Evolutionary conservation across 1,140 invertebrate species (phyloP), one percentile per base, ranked within the genome.

Genomic region (Zaprionus kolodkinae): DNA sequence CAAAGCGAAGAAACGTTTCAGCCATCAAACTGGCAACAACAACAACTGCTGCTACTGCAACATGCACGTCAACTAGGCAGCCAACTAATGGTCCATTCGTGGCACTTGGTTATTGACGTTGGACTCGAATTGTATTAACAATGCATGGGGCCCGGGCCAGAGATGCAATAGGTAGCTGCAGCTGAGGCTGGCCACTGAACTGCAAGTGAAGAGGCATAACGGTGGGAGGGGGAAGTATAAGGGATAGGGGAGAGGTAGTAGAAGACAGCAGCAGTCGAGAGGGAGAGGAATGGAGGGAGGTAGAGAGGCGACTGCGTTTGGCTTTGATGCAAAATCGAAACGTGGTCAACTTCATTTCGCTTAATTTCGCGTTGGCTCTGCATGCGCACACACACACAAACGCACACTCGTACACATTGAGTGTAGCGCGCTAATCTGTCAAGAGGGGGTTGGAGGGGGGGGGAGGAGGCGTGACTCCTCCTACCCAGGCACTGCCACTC

Each of bases 261-360:
- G 25, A 33, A 55, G 27, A 55, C 25, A 55, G 52, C 27, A 30
- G 38, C 11, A 27, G 21, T 0, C 11, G 52, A 76, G 45, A 40
- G 54, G 5, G 9, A 13, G 12, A 60, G 57, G 62, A 30, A n/a
- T n/a, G n/a, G n/a, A n/a, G 21, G 21, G 21, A 1, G 21, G 21
- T 21, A 21, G 21, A 60, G 72, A 35, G 67, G 60, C 54, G 63
- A 79, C 33, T 84, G 70, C 77, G 56, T 67, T 81, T 78, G 66
- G 81, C 85, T 89, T 89, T 89, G 85, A 89, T 89, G 86, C 85
- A 81, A 89, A 88, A 89, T 89, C 85, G 86, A 89, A 89, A 83
- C 85, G 85, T 89, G 85, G 85, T 89, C 85, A 89, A 89, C 85
- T 89, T 89, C 85, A 89, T 89, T 89, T 89, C 85, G 85, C 78